These are phyloP conservation scores for Anolis carolinensis DNA, from an alignment of 2,113 vertebrate genomes.

Conservation along the genomic window DNA sequence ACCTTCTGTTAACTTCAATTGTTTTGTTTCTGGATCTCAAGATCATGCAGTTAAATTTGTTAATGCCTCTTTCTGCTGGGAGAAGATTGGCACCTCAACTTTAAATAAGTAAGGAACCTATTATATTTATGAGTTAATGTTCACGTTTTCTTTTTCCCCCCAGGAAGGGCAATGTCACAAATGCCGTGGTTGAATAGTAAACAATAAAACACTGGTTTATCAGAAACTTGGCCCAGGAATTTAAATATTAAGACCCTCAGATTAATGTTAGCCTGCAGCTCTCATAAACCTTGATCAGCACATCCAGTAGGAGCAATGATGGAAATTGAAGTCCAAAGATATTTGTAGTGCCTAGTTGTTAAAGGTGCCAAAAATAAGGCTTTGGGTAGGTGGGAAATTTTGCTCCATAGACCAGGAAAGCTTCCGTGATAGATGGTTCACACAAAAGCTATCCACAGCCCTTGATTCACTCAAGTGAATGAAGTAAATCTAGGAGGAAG, in stretches of 20 bases:
- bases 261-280: too few species aligned
- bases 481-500: neutral
- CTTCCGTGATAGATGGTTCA: neutral
- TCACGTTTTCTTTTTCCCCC: neutral
- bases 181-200: neutral
- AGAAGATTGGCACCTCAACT: slow-evolving; percentile 50
- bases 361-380: neutral
- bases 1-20: slow-evolving; percentile 33
- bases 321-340: neutral
- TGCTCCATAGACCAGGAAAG: neutral
- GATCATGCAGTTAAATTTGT: slow-evolving; percentile 64
- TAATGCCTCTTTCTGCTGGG: slow-evolving; percentile 66
- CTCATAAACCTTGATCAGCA: too few species aligned
- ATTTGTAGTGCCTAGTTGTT: neutral
- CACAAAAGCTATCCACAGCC: neutral
- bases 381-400: neutral
- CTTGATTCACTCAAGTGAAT: neutral
- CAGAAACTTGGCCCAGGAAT: neutral
- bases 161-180: neutral
- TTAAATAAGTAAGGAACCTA: slow-evolving; percentile 66
- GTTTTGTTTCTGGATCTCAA: slow-evolving; percentile 47
- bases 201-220: neutral
- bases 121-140: neutral
- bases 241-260: neutral
- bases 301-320: neutral